Conservation (phyloP, 2,113 vertebrate species). For the Syngnathoides biaculeatus region DNA sequence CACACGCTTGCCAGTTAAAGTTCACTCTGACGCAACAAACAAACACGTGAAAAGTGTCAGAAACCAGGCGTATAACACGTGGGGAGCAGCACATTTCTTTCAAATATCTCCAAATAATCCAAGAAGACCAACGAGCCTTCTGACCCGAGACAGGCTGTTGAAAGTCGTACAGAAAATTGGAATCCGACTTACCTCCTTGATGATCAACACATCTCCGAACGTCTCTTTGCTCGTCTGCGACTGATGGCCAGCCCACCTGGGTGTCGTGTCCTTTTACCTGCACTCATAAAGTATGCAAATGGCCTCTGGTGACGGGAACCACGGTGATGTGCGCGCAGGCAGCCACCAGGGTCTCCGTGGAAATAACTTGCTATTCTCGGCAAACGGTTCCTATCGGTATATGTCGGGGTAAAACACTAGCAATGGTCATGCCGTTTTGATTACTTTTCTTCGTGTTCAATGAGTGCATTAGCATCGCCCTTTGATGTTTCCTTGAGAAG, state of each 20-base stretch:
- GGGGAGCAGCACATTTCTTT: background rate
- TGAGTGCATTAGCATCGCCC: no score
- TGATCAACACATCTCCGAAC: background rate
- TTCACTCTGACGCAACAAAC: constrained; percentile 2
- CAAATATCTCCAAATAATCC: background rate
- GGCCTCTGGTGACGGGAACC: constrained; percentile 55
- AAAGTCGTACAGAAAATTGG: background rate
- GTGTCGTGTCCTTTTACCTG: constrained; percentile 42
- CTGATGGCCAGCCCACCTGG: constrained; percentile 11
- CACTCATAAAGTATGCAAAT: constrained; percentile 73
- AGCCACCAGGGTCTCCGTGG: constrained; percentile 14
- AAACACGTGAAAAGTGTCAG: background rate
- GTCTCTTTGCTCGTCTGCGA: background rate
- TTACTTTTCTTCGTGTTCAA: no score
- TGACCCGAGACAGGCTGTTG: background rate
- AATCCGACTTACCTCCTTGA: background rate
- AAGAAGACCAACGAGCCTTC: background rate
- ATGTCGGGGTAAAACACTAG: background rate
- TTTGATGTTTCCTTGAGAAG: no score
- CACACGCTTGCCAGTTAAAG: background rate
- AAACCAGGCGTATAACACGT: background rate
- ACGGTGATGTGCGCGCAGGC: constrained; percentile 45
- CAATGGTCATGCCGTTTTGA: no score
- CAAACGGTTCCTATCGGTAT: background rate
- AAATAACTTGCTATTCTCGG: background rate